Percentiles rank a stretch among this genome's conserved stretches.
Conservation (phyloP, 2,113 vertebrate genomes). For the Mystacornis crossleyi region DNA sequence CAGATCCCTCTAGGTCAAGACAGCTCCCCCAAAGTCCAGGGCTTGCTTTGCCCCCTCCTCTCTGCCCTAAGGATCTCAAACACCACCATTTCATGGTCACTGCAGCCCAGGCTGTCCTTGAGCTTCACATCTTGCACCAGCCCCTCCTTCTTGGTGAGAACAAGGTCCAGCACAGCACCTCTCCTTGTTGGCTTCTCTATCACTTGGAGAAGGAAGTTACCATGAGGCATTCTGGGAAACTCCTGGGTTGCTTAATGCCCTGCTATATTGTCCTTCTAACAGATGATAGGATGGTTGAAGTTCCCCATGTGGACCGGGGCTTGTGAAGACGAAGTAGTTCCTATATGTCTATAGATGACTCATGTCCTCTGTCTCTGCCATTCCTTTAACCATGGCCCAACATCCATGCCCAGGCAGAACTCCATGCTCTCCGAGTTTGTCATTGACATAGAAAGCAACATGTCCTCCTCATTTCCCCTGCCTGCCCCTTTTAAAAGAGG, state of each 20-base stretch:
- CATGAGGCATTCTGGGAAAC: not conserved
- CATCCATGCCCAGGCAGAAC: not conserved
- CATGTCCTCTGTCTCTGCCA: not conserved
- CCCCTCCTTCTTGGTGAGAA: not conserved
- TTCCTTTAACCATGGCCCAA: not conserved
- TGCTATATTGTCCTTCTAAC: not conserved
- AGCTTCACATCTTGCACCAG: not conserved
- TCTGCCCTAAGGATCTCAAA: too few relatives aligned
- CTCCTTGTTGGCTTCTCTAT: not conserved
- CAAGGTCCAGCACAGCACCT: not conserved
- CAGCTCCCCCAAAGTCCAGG: too few relatives aligned
- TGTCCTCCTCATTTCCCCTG: not conserved
- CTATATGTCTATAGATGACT: not conserved
- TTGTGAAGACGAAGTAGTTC: not conserved
- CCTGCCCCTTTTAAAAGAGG: not conserved
- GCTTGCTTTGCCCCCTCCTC: too few relatives aligned
- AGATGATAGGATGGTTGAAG: not conserved
- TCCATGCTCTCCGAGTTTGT: fast-evolving
- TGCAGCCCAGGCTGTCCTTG: not conserved
- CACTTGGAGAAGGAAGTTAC: not conserved
- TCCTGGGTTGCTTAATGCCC: not conserved
- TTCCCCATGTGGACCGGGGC: not conserved
- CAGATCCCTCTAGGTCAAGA: too few relatives aligned
- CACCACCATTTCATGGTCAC: too few relatives aligned
- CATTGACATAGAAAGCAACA: not conserved